Evolutionary conservation across 2,113 vertebrate genomes (phyloP), one percentile per base, ranked within the genome.

Genomic region (Mustela nigripes): DNA sequence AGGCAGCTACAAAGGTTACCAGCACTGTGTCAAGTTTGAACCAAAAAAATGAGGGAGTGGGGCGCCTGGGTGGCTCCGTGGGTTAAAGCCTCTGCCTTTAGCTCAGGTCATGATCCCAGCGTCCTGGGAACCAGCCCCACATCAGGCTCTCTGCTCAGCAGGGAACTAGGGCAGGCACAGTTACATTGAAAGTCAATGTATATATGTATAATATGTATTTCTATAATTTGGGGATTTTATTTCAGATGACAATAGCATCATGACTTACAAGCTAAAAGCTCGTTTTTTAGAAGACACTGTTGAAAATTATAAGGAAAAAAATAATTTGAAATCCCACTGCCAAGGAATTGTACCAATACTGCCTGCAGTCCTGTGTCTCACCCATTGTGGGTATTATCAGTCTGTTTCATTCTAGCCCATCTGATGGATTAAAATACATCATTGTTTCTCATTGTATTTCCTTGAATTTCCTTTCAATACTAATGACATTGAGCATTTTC

Each of bases 321-420:
- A 1, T 11, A 26, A n/a, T 74, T 69, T 50, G 48, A 89, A 33
- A n/a, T 60, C 5, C 62, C 19, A 36, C 50, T 24, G 15, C 26
- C 31, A 33, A 67, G 60, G 39, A 33, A 18, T 48, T 69, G 15
- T 24, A 45, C 60, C n/a, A 62, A 22, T 5, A 19, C n/a, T 28
- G 21, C 63, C 39, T 22, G 36, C 58, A 53, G 11, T 7, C 19
- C 11, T 1, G 42, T 39, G 12, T 12, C 18, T 83, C 26, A 21
- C 31, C 14, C 15, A 1, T 12, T 48, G 15, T 28, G 39, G 18
- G 5, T 39, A 0, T 19, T 28, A 24, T 65, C 15, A 12, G 0
- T n/a, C 8, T 78, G 0, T 39, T 56, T 42, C 53, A 53, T 15
- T 33, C 26, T 39, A 19, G 18, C 22, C 19, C 48, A 53, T 60